A percentile compares a stretch with the other conserved stretches of the same genome.
Evolutionary conservation across 2,113 vertebrate genomes (phyloP).

Genomic region (Nothoprocta perdicaria): DNA sequence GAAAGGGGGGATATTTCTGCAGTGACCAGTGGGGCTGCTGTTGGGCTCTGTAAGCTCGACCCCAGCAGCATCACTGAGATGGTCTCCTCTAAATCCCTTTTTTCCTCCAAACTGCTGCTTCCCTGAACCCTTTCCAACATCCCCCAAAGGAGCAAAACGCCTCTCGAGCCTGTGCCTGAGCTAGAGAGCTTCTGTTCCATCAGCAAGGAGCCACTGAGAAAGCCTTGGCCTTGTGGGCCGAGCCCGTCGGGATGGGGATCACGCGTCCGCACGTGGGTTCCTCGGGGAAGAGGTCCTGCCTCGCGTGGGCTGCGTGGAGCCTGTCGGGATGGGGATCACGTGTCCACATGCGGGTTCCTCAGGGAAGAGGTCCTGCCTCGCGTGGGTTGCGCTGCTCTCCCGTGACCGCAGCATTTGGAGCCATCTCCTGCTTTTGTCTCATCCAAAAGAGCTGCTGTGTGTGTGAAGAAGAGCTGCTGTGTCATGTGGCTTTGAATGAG

Average conservation of each 20-base stretch:
- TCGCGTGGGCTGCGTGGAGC: no score
- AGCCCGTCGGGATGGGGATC: no score
- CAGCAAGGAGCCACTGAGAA: background rate
- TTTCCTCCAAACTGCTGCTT: background rate
- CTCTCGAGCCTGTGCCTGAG: background rate
- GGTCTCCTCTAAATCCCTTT: background rate
- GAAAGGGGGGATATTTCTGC: background rate
- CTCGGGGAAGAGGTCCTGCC: no score
- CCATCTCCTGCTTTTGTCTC: background rate
- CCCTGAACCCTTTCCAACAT: background rate
- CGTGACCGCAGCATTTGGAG: background rate
- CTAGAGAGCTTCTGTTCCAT: background rate
- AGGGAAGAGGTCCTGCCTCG: background rate
- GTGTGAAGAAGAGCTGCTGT: background rate
- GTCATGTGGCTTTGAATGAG: background rate
- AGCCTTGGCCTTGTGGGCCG: no score
- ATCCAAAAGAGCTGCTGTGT: background rate
- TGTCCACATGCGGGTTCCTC: background rate
- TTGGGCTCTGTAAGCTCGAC: background rate
- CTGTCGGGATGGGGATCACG: no score
- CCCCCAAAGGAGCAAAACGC: background rate
- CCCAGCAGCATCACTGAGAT: background rate
- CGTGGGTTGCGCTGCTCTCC: background rate
- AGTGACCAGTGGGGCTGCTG: background rate
- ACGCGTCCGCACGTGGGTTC: no score